Evolutionary conservation across 1,140 invertebrate genomes (phyloP).

Genomic region (Nebria ingens): DNA sequence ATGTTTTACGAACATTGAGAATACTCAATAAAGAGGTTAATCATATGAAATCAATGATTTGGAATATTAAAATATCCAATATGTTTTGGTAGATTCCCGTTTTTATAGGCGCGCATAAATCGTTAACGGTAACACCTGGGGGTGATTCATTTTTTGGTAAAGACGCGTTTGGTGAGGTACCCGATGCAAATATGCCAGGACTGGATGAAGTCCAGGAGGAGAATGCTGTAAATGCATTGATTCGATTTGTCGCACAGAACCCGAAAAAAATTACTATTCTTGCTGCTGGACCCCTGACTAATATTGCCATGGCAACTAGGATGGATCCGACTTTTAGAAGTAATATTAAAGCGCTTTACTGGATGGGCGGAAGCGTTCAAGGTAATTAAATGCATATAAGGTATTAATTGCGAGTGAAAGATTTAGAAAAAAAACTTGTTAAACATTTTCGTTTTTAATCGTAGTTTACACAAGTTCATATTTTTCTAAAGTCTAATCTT

Average conservation of each 20-base stretch:
- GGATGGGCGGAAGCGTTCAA: conserved; percentile 50
- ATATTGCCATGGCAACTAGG: conserved; percentile 46
- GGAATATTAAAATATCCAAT: background rate
- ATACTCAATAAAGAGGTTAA: conserved; percentile 16
- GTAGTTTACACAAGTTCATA: too few species aligned
- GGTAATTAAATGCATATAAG: too few species aligned
- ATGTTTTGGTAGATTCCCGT: conserved; percentile 39
- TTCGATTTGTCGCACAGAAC: conserved; percentile 34
- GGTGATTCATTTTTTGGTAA: conserved; percentile 32
- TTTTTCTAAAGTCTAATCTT: too few species aligned
- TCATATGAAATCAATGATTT: background rate
- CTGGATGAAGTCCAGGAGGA: conserved; percentile 31
- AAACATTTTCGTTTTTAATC: too few species aligned
- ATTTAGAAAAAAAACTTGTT: too few species aligned
- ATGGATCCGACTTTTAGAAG: conserved; percentile 41
- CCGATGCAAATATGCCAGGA: conserved; percentile 27
- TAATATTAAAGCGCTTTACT: conserved; percentile 40
- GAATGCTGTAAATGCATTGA: conserved; percentile 35
- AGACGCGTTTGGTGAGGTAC: conserved; percentile 44
- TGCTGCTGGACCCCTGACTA: conserved; percentile 49
- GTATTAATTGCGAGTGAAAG: too few species aligned
- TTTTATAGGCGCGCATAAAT: conserved; percentile 32
- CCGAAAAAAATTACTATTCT: conserved; percentile 40
- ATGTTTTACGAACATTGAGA: conserved; percentile 45
- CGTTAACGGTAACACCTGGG: conserved; percentile 29